These are phyloP conservation scores for Falco berigora DNA, from an alignment of 2,797 vertebrate species.

Conservation along the genomic window DNA sequence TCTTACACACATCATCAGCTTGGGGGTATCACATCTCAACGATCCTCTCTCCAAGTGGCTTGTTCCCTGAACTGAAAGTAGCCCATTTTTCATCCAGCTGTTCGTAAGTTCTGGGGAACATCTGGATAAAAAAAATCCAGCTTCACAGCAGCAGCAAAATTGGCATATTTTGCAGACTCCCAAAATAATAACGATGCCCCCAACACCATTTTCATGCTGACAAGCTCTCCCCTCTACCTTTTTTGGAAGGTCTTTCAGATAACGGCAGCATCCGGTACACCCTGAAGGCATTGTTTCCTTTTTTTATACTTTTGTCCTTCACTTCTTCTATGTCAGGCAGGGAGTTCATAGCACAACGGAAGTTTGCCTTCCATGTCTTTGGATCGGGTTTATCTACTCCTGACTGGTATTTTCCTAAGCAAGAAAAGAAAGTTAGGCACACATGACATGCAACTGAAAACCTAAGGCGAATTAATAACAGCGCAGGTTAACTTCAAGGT, in stretches of 20 bases:
- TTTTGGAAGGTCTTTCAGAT: constrained; percentile 86
- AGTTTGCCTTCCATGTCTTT: constrained; percentile 99
- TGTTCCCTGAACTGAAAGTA: background rate
- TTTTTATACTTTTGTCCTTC: constrained; percentile 98
- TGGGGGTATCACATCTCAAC: background rate
- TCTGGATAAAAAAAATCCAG: background rate
- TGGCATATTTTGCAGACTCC: background rate
- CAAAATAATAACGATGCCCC: background rate
- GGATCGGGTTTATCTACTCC: constrained; percentile 91
- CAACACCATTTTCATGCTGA: background rate
- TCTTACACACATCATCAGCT: background rate
- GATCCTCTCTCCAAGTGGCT: background rate
- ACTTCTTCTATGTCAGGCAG: constrained; percentile 98
- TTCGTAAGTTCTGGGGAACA: background rate
- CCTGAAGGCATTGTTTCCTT: constrained; percentile 96
- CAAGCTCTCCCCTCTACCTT: constrained; percentile 76
- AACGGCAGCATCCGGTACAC: constrained; percentile 94
- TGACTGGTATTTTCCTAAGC: constrained; percentile 88
- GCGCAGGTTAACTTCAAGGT: background rate
- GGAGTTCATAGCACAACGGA: constrained; percentile 99
- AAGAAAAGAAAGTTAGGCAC: constrained; percentile 4
- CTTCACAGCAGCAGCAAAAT: background rate
- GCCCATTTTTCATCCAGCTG: background rate
- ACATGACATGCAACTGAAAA: background rate
- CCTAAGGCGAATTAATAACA: background rate